These are phyloP conservation scores for Dicaeum eximium DNA, from an alignment of 2,113 vertebrate species.

Conservation along the genomic window DNA sequence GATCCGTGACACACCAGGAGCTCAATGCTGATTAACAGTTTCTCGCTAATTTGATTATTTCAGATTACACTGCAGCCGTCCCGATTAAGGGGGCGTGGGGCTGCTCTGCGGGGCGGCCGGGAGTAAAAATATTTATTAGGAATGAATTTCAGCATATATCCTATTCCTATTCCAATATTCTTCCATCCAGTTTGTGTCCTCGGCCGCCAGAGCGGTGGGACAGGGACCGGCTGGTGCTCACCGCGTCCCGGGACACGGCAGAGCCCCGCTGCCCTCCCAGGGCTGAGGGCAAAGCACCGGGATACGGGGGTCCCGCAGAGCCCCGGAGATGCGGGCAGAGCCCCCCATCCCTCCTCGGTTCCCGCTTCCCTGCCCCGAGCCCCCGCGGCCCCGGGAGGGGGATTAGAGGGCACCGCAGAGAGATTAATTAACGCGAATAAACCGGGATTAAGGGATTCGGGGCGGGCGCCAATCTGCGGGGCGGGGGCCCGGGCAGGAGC, in stretches of 20 bases:
- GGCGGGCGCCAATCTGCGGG: not conserved
- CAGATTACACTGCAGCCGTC: not conserved
- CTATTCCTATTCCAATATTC: not conserved
- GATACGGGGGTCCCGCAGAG: too few relatives aligned
- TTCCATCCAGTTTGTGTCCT: not conserved
- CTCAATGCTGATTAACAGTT: conserved; percentile 22
- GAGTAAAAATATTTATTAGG: not conserved
- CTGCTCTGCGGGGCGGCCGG: not conserved
- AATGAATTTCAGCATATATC: not conserved
- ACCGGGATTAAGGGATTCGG: not conserved
- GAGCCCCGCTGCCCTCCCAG: not conserved
- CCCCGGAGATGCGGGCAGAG: not conserved
- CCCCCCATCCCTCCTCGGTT: rapidly evolving
- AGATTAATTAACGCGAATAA: conserved; percentile 13
- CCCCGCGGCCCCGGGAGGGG: not conserved
- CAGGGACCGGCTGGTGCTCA: not conserved
- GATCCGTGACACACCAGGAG: not conserved
- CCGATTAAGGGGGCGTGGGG: not conserved
- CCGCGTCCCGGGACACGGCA: not conserved
- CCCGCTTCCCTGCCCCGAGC: not conserved
- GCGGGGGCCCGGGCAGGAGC: not conserved
- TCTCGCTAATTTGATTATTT: conserved; percentile 58
- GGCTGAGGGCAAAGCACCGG: not conserved
- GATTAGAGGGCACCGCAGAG: not conserved
- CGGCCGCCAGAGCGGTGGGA: not conserved